Conservation (phyloP, 2,888 invertebrate genomes). For the Nomada lathburiana region DNA sequence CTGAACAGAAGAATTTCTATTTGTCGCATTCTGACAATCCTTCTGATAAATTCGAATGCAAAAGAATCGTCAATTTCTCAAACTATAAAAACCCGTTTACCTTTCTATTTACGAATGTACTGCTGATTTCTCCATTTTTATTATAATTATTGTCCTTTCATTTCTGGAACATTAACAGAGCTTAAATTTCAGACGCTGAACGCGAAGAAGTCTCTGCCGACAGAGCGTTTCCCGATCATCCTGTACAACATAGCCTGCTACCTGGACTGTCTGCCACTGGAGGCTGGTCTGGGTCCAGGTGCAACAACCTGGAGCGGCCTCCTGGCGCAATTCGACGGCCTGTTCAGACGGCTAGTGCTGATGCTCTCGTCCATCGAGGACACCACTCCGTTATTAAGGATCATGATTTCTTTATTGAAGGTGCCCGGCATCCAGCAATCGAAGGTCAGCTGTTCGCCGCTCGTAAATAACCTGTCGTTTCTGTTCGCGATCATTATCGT, state of each 20-base stretch:
- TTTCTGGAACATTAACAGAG: too few relatives aligned
- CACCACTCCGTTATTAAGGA: conserved; percentile 89
- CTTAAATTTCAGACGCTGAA: conserved; percentile 88
- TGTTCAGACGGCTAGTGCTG: conserved; percentile 92
- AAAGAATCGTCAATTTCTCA: too few relatives aligned
- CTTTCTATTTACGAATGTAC: too few relatives aligned
- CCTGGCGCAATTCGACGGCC: conserved; percentile 93
- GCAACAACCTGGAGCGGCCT: conserved; percentile 92
- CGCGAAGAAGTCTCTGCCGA: conserved; percentile 90
- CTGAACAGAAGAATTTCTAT: conserved; percentile 16
- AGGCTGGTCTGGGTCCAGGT: conserved; percentile 89
- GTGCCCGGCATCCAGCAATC: conserved; percentile 93
- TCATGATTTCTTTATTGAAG: conserved; percentile 92
- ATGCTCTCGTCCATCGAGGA: conserved; percentile 90
- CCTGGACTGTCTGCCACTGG: conserved; percentile 95
- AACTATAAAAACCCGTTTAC: too few relatives aligned
- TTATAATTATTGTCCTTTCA: too few relatives aligned
- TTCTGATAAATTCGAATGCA: too few relatives aligned
- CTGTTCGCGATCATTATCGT: conserved; percentile 17
- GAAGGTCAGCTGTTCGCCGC: conserved; percentile 87
- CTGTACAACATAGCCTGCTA: conserved; percentile 97
- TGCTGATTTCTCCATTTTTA: too few relatives aligned
- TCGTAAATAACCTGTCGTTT: conserved; percentile 20
- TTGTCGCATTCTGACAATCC: neutral
- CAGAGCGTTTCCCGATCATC: conserved; percentile 90